phyloP scores from a whole-genome alignment of 2,797 vertebrate genomes.

The Anomalospiza imberbis region DNA sequence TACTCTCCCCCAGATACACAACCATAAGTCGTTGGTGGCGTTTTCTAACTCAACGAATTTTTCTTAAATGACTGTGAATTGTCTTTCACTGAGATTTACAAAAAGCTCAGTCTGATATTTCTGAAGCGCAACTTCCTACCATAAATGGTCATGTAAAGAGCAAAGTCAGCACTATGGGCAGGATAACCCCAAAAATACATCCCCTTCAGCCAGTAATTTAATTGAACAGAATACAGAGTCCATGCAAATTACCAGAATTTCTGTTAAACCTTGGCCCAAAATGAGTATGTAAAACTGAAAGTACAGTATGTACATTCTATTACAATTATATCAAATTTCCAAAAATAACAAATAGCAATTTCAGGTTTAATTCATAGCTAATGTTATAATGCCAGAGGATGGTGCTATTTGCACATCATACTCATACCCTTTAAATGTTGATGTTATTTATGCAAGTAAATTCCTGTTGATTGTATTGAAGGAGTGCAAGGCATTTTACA shows the following conservation, averaged over 20 bases:
- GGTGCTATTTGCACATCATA: slow-evolving; percentile 41
- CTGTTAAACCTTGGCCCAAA: slow-evolving; percentile 60
- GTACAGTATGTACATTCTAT: slow-evolving; percentile 54
- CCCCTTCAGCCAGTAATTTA: background rate
- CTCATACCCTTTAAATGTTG: background rate
- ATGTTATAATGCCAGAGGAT: slow-evolving; percentile 44
- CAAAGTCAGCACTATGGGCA: slow-evolving; percentile 52
- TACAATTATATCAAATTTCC: slow-evolving; percentile 32
- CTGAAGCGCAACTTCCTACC: slow-evolving; percentile 51
- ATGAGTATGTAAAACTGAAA: slow-evolving; percentile 73
- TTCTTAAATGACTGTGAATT: slow-evolving; percentile 67
- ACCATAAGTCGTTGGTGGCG: slow-evolving; percentile 30
- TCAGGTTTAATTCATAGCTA: slow-evolving; percentile 7
- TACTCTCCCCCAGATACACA: slow-evolving; percentile 4
- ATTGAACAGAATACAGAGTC: slow-evolving; percentile 8
- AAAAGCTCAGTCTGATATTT: background rate
- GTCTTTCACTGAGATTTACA: slow-evolving; percentile 56
- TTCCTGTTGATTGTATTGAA: background rate
- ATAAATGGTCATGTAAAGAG: slow-evolving; percentile 62
- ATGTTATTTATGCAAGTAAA: accelerated
- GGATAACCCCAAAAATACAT: slow-evolving; percentile 32
- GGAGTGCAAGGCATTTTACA: background rate
- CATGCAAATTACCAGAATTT: slow-evolving; percentile 66
- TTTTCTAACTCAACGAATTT: slow-evolving; percentile 61
- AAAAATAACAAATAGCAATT: slow-evolving; percentile 46